Conservation (phyloP, 2,797 vertebrate species). For the Manis javanica region DNA sequence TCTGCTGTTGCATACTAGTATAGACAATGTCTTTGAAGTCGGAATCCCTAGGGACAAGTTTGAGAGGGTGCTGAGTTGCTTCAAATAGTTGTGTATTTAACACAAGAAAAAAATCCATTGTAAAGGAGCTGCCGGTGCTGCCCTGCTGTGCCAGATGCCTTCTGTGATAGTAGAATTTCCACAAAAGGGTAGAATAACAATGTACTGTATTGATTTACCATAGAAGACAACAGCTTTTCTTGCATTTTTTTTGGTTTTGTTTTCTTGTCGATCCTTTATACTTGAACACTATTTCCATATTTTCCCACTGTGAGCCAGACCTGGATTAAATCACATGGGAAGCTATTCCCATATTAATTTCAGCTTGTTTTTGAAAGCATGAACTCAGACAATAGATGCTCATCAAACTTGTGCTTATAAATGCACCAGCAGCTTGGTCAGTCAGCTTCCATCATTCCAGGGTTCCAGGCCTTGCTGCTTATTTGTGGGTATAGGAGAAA, state of each 20-base stretch:
- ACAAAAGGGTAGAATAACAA: conserved; percentile 82
- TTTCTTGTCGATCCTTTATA: not conserved
- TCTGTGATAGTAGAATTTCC: conserved; percentile 73
- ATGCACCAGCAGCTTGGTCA: conserved; percentile 54
- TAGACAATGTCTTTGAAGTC: conserved; percentile 81
- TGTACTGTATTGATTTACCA: conserved; percentile 73
- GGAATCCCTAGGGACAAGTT: conserved; percentile 72
- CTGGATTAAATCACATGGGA: conserved; percentile 60
- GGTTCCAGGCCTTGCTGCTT: not conserved
- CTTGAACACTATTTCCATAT: not conserved
- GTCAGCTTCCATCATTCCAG: conserved; percentile 11
- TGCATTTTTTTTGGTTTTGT: not conserved
- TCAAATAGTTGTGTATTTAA: conserved; percentile 69
- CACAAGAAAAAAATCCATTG: conserved; percentile 64
- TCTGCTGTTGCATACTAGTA: conserved; percentile 59
- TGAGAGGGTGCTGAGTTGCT: conserved; percentile 81
- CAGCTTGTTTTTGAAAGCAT: conserved; percentile 63
- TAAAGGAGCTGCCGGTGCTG: conserved; percentile 66
- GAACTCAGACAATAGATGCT: conserved; percentile 64
- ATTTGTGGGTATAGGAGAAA: conserved; percentile 35
- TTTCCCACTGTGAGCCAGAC: conserved; percentile 42
- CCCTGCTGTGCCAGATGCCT: conserved; percentile 73
- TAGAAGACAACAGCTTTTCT: conserved; percentile 58
- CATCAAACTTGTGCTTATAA: conserved; percentile 58
- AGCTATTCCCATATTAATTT: conserved; percentile 63